phyloP scores from a whole-genome alignment of 2,797 vertebrate genomes.

The Triplophysa yarkandensis region DNA sequence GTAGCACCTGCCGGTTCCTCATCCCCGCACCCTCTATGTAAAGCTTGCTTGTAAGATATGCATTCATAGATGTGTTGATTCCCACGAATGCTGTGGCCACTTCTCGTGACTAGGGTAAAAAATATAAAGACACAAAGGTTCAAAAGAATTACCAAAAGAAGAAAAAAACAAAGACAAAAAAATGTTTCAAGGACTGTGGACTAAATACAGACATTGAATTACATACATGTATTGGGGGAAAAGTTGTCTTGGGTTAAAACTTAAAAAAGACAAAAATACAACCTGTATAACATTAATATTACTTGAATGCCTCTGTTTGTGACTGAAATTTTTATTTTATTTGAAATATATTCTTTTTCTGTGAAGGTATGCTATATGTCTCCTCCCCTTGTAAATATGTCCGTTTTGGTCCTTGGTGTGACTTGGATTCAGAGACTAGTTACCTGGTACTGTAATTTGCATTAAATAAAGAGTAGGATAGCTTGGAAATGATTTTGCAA shows the following conservation, averaged over 20 bases:
- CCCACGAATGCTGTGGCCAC: slow-evolving; percentile 82
- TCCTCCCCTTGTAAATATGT: slow-evolving; percentile 96
- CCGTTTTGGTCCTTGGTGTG: slow-evolving; percentile 93
- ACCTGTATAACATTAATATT: slow-evolving; percentile 98
- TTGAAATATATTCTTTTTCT: slow-evolving; percentile 87
- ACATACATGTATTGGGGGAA: slow-evolving; percentile 76
- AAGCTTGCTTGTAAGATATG: slow-evolving; percentile 96
- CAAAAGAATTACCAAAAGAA: slow-evolving; percentile 66
- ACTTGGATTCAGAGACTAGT: slow-evolving; percentile 94
- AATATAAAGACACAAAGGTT: slow-evolving; percentile 67
- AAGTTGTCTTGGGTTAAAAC: slow-evolving; percentile 85
- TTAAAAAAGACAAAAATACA: slow-evolving; percentile 75
- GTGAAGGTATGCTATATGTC: slow-evolving; percentile 99
- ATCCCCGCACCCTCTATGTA: slow-evolving; percentile 58
- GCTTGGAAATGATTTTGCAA: slow-evolving; percentile 89
- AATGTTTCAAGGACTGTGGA: slow-evolving; percentile 75
- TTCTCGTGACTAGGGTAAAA: slow-evolving; percentile 78
- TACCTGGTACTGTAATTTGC: slow-evolving; percentile 99
- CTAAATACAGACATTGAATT: slow-evolving; percentile 78
- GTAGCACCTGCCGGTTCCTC: slow-evolving; percentile 64
- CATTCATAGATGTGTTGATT: slow-evolving; percentile 90
- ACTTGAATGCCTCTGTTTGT: slow-evolving; percentile 99
- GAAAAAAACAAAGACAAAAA: slow-evolving; percentile 62
- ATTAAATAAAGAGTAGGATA: slow-evolving; percentile 99
- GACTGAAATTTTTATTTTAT: slow-evolving; percentile 91